Evolutionary conservation across 2,888 invertebrate species (phyloP), one percentile per base, ranked within the genome.

Genomic region (Lepidocyrtinus sp.): DNA sequence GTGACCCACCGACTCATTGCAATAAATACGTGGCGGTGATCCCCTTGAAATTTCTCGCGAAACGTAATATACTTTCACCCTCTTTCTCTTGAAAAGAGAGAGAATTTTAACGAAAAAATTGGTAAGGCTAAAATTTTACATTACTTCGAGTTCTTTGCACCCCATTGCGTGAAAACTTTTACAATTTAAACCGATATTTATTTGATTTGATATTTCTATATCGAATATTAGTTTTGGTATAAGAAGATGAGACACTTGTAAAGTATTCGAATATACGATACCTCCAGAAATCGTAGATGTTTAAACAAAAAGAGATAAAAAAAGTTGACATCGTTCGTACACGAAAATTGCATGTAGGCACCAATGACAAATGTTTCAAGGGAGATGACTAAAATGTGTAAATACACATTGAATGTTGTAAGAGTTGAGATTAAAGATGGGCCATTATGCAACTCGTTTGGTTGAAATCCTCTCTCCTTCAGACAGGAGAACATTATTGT

Each of bases 341-440:
- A 50, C 50, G 15, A 1, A 50, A 15, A 50, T 12, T n/a, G 36
- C 36, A 36, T 12, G 50, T 2, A 7, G 15, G 50, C 17, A 50
- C 50, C 12, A 36, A 50, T 50, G 50, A 50, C 50, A 50, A 50
- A 50, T 50, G 50, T 50, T 50, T 2, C 17, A n/a, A 1, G 15
- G 50, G 50, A 50, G 50, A 50, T 50, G 50, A 50, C 50, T 50
- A 50, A 50, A 50, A 50, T 50, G 50, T 50, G 61, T 21, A 17
- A 63, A 25, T 25, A 24, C 21, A 63, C 22, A 17, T 17, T 17
- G 50, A n/a, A 26, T 68, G 62, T 64, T 69, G 50, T 72, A 3
- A 24, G 1, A 21, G 65, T 61, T 65, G 71, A 72, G 77, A 77
- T 77, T 72, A 77, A 77, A 72, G 76, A 77, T 71, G 65, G 63